Base-by-base conservation (phyloP, 2,888 invertebrate species). In the Galerucella nymphaeae region DNA sequence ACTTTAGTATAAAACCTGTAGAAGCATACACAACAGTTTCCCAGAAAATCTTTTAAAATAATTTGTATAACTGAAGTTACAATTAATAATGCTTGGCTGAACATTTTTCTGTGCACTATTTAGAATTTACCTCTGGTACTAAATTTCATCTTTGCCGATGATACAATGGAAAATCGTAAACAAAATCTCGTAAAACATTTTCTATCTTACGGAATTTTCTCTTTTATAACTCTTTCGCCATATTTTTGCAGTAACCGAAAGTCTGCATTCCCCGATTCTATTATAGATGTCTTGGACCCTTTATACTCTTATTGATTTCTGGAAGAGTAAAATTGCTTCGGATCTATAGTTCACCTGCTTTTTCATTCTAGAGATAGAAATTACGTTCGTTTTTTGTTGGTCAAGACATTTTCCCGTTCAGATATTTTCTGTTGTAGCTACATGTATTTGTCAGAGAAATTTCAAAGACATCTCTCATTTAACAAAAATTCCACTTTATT, bases 271-370 rank as follows among this genome's bases (percentile, higher is more conserved):
- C 23, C 63, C 18, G 63, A 70, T 70, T 70, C 57, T 64, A 70
- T 70, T 63, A 70, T 63, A 70, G 64, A 55, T 70, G 70, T 70
- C 57, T 57, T 16, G 70, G 59, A 70, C 55, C 63, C 63, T 59
- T 67, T 67, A 69, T 62, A 16, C 48, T 68, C 41, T 69, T 69
- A 62, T 69, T 55, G 69, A 62, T 62, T 41, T 55, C 20, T 2
- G 14, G 41, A 13, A 62, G 61, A 69, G 62, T 53, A 62, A 69
- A 62, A 69, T 69, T 53, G 20, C 53, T 69, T 62, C 18, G 53
- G 2, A 16, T n/a, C 48, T n/a, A 48, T 48, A 48, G 6, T 53
- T 16, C 53, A 18, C 53, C 18, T 53, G 48, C n/a, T 53, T 53
- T 53, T 53, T 9, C 18, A 53, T 18, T 53, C 2, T 18, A 18